A percentile compares a stretch with the other conserved stretches of the same genome.
Conservation (phyloP, 2,797 vertebrate genomes). For the Anableps anableps region DNA sequence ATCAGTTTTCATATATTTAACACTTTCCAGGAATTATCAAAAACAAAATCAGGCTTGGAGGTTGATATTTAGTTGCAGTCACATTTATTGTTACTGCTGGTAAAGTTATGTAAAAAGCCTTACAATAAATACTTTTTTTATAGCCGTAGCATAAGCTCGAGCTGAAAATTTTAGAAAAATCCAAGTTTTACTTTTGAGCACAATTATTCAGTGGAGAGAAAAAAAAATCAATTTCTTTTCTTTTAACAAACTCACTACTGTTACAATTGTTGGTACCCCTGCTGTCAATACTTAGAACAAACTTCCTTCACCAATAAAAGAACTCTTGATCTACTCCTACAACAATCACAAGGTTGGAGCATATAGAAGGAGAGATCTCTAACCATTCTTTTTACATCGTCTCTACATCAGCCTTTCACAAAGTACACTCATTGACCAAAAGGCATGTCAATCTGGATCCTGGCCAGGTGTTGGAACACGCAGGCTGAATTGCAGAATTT, state of each 20-base stretch:
- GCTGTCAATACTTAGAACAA: neutral
- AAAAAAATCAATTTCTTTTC: neutral
- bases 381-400: too few relatives aligned
- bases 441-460: neutral
- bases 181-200: neutral
- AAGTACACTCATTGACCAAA: neutral
- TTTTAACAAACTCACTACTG: neutral
- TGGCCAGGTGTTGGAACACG: neutral
- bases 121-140: neutral
- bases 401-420: neutral
- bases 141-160: neutral
- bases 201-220: neutral
- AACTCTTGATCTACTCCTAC: too few relatives aligned
- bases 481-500: too few relatives aligned
- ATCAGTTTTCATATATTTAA: neutral
- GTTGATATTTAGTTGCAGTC: neutral
- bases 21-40: neutral
- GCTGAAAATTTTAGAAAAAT: neutral
- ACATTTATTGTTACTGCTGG: neutral
- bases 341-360: too few relatives aligned
- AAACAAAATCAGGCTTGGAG: too few relatives aligned
- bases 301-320: too few relatives aligned
- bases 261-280: neutral
- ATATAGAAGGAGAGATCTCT: too few relatives aligned
- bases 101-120: neutral